Conservation (phyloP, 2,113 vertebrate species). For the Pterocles orientalis region DNA sequence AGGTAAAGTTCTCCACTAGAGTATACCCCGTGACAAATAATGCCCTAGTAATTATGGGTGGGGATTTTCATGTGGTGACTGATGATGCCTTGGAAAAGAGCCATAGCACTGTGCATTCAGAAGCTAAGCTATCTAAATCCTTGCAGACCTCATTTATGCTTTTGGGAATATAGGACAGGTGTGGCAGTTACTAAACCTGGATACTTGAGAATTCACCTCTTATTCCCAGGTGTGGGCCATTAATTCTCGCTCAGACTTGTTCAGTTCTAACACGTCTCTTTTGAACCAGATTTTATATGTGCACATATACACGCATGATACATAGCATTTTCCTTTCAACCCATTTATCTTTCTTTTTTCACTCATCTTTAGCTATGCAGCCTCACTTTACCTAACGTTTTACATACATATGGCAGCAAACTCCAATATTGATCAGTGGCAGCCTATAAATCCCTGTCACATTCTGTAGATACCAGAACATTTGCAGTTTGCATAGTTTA, state of each 20-base stretch:
- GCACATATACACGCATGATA: background rate
- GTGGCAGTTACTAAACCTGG: slow-evolving; percentile 69
- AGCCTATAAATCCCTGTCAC: background rate
- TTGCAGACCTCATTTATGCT: slow-evolving; percentile 58
- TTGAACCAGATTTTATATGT: slow-evolving; percentile 20
- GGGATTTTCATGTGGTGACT: slow-evolving; percentile 51
- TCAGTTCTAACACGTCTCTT: slow-evolving; percentile 44
- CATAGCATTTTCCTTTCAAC: background rate
- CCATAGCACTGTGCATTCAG: slow-evolving; percentile 31
- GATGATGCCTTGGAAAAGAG: slow-evolving; percentile 53
- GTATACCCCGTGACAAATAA: slow-evolving; percentile 1
- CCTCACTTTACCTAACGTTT: background rate
- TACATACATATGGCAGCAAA: background rate
- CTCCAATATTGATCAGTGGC: background rate
- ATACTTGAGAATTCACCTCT: slow-evolving; percentile 51
- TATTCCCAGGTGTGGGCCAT: slow-evolving; percentile 53
- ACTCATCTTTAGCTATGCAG: background rate
- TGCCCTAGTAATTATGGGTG: slow-evolving; percentile 57
- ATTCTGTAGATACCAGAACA: background rate
- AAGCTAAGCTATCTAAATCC: slow-evolving; percentile 64
- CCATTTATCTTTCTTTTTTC: background rate
- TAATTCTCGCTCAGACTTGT: slow-evolving; percentile 66
- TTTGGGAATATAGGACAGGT: slow-evolving; percentile 67
- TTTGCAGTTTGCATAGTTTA: background rate
- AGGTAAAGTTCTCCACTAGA: background rate